A percentile compares a stretch with the other conserved stretches of the same genome.
Evolutionary conservation across 2,113 vertebrate genomes (phyloP).

Genomic region (Sterna hirundo): DNA sequence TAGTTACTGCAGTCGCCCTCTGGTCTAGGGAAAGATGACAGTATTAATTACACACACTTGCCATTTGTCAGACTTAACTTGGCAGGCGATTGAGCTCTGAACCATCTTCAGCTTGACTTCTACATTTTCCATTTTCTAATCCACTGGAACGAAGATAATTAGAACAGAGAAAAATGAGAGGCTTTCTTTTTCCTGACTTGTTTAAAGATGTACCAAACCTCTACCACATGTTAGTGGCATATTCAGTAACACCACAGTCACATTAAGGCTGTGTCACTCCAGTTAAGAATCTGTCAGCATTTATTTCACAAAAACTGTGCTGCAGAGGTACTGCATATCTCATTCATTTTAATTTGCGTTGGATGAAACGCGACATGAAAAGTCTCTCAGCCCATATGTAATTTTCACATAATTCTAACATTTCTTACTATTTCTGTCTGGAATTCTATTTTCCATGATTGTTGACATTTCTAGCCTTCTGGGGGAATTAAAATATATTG

Average conservation of each 20-base stretch:
- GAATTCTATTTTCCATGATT: neutral
- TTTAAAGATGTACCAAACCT: slow-evolving; percentile 31
- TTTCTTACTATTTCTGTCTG: slow-evolving; percentile 13
- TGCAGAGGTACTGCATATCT: neutral
- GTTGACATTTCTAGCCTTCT: neutral
- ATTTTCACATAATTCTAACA: neutral
- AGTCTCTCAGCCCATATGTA: neutral
- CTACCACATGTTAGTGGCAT: neutral
- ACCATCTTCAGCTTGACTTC: slow-evolving; percentile 77
- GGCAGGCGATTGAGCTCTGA: slow-evolving; percentile 79
- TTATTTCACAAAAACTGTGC: slow-evolving; percentile 13
- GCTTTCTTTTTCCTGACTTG: slow-evolving; percentile 32
- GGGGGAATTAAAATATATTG: neutral
- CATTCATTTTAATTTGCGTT: neutral
- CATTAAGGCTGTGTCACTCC: slow-evolving; percentile 14
- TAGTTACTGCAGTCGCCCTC: slow-evolving; percentile 78
- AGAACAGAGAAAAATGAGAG: slow-evolving; percentile 76
- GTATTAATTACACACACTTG: slow-evolving; percentile 82
- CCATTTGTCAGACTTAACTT: slow-evolving; percentile 86
- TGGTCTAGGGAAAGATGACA: slow-evolving; percentile 79
- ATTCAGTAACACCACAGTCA: slow-evolving; percentile 1
- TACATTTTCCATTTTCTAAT: slow-evolving; percentile 85
- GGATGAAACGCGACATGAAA: neutral
- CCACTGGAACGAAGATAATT: slow-evolving; percentile 82
- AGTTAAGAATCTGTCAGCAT: slow-evolving; percentile 8